Evolutionary conservation across 2,888 invertebrate genomes (phyloP), one percentile per base, ranked within the genome.

Genomic region (Bembecia ichneumoniformis): DNA sequence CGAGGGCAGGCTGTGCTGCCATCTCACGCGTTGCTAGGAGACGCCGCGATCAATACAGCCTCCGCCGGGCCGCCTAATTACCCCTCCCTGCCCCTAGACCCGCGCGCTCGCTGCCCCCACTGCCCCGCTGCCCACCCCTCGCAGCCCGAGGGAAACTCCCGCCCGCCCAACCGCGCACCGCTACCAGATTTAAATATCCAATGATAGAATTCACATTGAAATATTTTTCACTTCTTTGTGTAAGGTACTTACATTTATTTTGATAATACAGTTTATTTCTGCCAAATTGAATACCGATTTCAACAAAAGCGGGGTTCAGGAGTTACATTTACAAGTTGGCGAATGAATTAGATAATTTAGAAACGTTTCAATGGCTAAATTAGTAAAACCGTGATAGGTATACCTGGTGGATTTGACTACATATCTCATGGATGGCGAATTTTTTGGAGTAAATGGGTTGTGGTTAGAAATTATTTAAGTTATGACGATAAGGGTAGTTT

Each of bases 1-100:
- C 70, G 75, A 73, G 76, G 69, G 74, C 68, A 66, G 74, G 74
- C 73, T 68, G 75, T 74, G 76, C 77, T 77, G 82, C 81, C 82
- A 81, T 84, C 84, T 82, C 83, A 64, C 74, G 72, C 79, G 86
- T 86, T 84, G 86, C 86, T 83, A 82, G 81, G 87, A 77, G 71
- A 87, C 86, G 77, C 71, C 55, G 66, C 75, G 86, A 86, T 86
- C 86, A 78, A 86, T 86, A 82, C 86, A 86, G 86, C 86, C 86
- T 84, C 86, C 84, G 81, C 83, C 84, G 80, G 86, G 83, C 78
- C 80, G 78, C 86, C 83, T 86, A 86, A 87, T 87, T 87, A 83
- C 81, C 77, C 69, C 66, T 62, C 68, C 60, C 48, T 15, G 45
- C 54, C 49, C 50, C 55, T 56, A 54, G 11, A 43, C 62, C 59